A percentile compares a stretch with the other conserved stretches of the same genome.
Evolutionary conservation across 2,888 invertebrate genomes (phyloP).

Genomic region (Poecilus cupreus): DNA sequence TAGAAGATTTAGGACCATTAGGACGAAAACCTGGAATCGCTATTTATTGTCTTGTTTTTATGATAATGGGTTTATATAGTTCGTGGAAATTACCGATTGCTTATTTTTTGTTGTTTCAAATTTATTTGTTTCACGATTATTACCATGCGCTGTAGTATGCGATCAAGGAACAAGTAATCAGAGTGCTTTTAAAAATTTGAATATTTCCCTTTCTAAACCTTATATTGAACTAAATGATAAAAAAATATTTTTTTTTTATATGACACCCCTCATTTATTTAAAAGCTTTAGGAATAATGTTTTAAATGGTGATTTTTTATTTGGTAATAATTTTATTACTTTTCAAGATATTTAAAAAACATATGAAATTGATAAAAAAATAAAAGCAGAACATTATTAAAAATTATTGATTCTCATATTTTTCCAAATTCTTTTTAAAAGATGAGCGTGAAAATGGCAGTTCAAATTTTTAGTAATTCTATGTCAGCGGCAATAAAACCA

Average conservation of each 20-base stretch:
- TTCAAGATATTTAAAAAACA: neutral
- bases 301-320: neutral
- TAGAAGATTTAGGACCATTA: constrained; percentile 42
- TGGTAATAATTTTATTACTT: neutral
- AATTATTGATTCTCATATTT: constrained; percentile 51
- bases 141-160: neutral
- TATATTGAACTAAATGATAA: neutral
- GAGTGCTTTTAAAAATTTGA: neutral
- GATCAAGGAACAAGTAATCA: constrained; percentile 13
- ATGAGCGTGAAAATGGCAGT: constrained; percentile 52
- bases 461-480: constrained; percentile 40
- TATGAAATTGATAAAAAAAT: constrained; percentile 29
- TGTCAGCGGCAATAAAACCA: constrained; percentile 42
- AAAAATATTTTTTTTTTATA: neutral
- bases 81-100: neutral
- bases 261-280: neutral
- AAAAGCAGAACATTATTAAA: constrained; percentile 38
- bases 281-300: neutral
- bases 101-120: neutral
- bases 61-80: neutral
- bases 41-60: no score
- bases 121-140: neutral
- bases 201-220: neutral
- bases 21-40: no score
- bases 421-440: constrained; percentile 44